A percentile compares a stretch with the other conserved stretches of the same genome.
Conservation (phyloP, 1,140 invertebrate species). For the Popillia japonica region DNA sequence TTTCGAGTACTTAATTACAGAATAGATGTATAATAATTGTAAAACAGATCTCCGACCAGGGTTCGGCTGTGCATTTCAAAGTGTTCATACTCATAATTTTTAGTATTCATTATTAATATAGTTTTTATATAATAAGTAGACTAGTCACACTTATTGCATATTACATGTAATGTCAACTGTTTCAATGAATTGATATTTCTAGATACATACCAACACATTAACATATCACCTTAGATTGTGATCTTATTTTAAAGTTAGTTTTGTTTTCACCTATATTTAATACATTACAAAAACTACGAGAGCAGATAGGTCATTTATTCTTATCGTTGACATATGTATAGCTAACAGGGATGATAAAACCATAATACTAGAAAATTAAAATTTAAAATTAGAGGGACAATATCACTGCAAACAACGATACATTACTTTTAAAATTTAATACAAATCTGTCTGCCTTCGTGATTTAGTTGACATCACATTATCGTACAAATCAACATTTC, state of each 20-base stretch:
- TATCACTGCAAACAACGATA: too few species aligned
- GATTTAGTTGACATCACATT: constrained; percentile 36
- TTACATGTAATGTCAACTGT: constrained; percentile 37
- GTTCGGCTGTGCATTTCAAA: constrained; percentile 56
- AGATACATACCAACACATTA: not conserved
- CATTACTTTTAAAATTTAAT: not conserved
- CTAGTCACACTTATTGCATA: constrained; percentile 37
- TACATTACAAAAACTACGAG: not conserved
- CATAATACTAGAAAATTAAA: too few species aligned
- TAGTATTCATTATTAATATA: constrained; percentile 49
- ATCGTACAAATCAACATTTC: constrained; percentile 35
- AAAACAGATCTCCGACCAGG: constrained; percentile 52
- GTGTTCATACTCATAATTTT: constrained; percentile 54
- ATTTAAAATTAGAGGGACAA: too few species aligned
- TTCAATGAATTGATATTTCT: constrained; percentile 5
- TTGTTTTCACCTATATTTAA: not conserved
- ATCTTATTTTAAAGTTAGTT: not conserved
- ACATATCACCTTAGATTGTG: constrained; percentile 5
- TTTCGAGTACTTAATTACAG: constrained; percentile 26
- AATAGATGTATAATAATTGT: constrained; percentile 41
- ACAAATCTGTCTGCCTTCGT: not conserved
- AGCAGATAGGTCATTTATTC: not conserved
- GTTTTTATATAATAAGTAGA: constrained; percentile 37
- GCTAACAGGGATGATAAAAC: too few species aligned
- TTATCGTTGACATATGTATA: not conserved